phyloP scores from a whole-genome alignment of 2,888 invertebrate species.

The Sphaeridia pumilis region DNA sequence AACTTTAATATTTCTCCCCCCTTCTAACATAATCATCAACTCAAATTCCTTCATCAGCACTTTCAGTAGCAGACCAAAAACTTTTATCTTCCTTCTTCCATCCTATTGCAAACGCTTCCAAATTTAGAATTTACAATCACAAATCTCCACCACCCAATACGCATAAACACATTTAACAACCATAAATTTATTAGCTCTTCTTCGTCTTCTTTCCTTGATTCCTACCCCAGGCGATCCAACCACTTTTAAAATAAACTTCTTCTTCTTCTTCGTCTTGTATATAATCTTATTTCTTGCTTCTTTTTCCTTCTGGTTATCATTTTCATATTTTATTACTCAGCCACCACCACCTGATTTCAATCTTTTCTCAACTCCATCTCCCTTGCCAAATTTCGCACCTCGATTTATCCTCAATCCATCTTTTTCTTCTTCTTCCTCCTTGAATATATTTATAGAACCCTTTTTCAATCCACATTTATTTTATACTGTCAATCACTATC shows the following conservation, averaged over 20 bases:
- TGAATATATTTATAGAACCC: neutral
- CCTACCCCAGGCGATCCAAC: neutral
- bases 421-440: neutral
- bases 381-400: no score
- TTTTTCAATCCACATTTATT: constrained; percentile 3
- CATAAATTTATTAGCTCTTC: constrained; percentile 5
- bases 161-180: constrained; percentile 4
- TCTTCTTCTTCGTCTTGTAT: neutral
- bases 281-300: neutral
- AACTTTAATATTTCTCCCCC: no score
- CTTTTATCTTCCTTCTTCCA: no score
- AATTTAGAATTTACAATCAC: constrained; percentile 1
- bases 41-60: no score
- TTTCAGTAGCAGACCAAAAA: no score
- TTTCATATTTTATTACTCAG: neutral
- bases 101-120: no score
- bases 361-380: neutral
- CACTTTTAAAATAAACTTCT: neutral
- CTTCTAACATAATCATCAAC: no score
- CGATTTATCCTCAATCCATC: neutral
- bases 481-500: constrained; percentile 5
- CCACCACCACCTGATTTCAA: neutral
- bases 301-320: neutral
- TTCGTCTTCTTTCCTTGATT: neutral
- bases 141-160: neutral